Conservation (phyloP, 1,140 invertebrate genomes). For the Brachionus rubens region DNA sequence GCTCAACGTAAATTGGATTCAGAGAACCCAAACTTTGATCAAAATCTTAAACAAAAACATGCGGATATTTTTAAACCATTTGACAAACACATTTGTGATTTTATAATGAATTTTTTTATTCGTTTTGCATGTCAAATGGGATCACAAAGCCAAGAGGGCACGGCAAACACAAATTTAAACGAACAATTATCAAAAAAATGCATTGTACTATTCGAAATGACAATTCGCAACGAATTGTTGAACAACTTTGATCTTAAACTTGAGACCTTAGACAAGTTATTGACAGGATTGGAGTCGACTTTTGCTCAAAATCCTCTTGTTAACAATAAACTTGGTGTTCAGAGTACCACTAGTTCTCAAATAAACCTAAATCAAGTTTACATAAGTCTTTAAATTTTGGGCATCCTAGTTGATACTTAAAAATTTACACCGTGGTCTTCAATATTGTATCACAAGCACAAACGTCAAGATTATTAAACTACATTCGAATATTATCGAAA, state of each 20-base stretch:
- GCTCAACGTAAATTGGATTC: constrained; percentile 73
- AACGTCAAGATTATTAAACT: constrained; percentile 11
- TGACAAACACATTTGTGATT: constrained; percentile 80
- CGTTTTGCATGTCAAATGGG: constrained; percentile 76
- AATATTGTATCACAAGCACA: not conserved
- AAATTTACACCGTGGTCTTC: constrained; percentile 5
- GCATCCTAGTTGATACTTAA: constrained; percentile 11
- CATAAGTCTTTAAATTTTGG: constrained; percentile 20
- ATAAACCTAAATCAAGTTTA: constrained; percentile 2
- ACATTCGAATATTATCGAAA: not conserved
- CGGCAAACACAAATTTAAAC: not conserved
- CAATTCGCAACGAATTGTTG: constrained; percentile 86
- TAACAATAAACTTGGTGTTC: not conserved
- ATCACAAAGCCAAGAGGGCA: not conserved
- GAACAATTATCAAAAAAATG: constrained; percentile 82
- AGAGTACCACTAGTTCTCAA: not conserved
- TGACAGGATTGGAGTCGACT: constrained; percentile 60
- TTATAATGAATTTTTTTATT: constrained; percentile 83
- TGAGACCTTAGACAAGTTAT: constrained; percentile 80
- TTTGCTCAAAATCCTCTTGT: constrained; percentile 71
- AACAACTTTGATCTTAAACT: constrained; percentile 82
- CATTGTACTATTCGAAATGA: constrained; percentile 78
- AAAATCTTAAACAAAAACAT: constrained; percentile 23
- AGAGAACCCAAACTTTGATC: constrained; percentile 51
- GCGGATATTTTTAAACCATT: constrained; percentile 66